These are phyloP conservation scores for Sarcophaga variegata DNA, from an alignment of 2,888 invertebrate species.

Conservation along the genomic window DNA sequence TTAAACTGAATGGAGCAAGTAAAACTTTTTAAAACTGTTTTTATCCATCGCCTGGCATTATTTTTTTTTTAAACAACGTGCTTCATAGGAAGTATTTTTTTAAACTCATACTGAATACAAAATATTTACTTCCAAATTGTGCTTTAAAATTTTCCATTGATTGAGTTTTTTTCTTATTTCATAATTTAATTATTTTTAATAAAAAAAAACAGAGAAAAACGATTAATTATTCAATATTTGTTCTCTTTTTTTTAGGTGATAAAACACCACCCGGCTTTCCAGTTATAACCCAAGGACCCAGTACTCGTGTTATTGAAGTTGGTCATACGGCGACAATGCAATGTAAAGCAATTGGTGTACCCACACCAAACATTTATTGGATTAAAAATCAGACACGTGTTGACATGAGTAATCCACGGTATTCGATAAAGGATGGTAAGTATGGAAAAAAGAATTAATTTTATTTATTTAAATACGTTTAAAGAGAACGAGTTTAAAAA, in stretches of 20 bases:
- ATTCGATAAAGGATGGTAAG: conserved; percentile 91
- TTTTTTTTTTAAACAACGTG: neutral
- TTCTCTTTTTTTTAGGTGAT: conserved; percentile 83
- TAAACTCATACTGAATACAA: conserved; percentile 61
- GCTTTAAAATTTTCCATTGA: no score
- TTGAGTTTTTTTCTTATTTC: no score
- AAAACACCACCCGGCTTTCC: conserved; percentile 97
- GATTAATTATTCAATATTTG: neutral
- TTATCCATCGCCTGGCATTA: no score
- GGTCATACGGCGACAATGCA: conserved; percentile 94
- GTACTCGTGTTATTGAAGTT: conserved; percentile 97
- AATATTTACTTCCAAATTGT: conserved; percentile 35
- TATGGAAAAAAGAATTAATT: conserved; percentile 52
- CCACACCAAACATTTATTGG: conserved; percentile 93
- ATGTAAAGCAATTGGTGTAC: conserved; percentile 94
- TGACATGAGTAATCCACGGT: conserved; percentile 92
- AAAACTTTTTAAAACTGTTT: conserved; percentile 67
- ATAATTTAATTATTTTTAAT: neutral
- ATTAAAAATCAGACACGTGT: conserved; percentile 95
- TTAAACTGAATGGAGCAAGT: conserved; percentile 81
- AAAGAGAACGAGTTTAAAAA: no score
- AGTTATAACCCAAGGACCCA: conserved; percentile 92
- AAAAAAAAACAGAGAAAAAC: neutral
- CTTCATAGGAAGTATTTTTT: neutral
- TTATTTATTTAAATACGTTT: neutral